These are phyloP conservation scores for Percopsis transmontana DNA, from an alignment of 2,113 vertebrate genomes.

Conservation along the genomic window DNA sequence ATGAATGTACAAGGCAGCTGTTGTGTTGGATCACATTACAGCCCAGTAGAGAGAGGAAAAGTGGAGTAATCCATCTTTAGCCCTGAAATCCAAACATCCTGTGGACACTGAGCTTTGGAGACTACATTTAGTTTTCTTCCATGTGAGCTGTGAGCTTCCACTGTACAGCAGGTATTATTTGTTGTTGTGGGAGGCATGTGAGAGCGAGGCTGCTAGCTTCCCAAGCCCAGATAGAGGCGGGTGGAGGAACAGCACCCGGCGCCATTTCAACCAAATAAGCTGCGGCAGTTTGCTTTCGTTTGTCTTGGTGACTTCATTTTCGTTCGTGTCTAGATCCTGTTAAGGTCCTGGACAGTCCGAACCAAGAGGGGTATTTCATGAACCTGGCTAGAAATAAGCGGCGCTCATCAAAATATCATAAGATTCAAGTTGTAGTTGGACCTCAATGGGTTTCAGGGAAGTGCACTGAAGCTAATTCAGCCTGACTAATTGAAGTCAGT, in stretches of 20 bases:
- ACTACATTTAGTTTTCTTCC: no score
- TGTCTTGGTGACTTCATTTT: background rate
- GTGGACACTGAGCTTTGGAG: no score
- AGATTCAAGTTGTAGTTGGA: no score
- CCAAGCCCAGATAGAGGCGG: constrained; percentile 7
- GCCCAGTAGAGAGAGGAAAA: constrained; percentile 17
- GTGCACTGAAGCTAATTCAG: no score
- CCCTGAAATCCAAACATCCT: constrained; percentile 13
- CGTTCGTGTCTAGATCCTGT: background rate
- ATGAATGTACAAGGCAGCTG: constrained; percentile 50
- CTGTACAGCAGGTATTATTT: constrained; percentile 1
- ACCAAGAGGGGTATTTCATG: no score
- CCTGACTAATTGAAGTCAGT: no score
- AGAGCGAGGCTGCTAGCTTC: constrained; percentile 16
- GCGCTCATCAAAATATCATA: no score
- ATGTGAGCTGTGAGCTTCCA: no score
- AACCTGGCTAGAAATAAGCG: no score
- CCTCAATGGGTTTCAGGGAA: no score
- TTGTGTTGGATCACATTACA: constrained; percentile 13
- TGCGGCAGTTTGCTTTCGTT: background rate
- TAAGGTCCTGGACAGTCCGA: background rate
- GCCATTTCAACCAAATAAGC: constrained; percentile 9
- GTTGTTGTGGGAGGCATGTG: constrained; percentile 21
- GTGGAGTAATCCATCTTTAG: constrained; percentile 15
- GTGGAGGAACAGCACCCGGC: background rate